A percentile compares a stretch with the other conserved stretches of the same genome.
These are phyloP conservation scores for Anhinga rufa DNA, from an alignment of 2,113 vertebrate species.

Conservation along the genomic window DNA sequence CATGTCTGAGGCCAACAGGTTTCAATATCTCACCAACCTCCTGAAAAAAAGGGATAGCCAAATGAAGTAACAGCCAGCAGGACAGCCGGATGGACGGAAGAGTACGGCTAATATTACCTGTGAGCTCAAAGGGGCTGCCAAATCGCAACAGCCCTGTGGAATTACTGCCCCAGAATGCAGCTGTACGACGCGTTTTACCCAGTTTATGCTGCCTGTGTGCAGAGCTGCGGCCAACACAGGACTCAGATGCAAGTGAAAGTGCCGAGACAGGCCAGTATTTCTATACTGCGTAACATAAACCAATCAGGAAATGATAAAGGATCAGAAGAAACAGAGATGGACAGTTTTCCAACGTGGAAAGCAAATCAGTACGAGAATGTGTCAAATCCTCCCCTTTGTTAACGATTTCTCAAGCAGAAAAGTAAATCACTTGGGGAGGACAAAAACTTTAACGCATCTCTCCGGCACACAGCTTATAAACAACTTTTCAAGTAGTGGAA, in stretches of 20 bases:
- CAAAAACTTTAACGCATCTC: too few relatives aligned
- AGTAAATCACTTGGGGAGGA: neutral
- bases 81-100: neutral
- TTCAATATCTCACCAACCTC: neutral
- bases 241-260: neutral
- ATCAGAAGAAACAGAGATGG: neutral
- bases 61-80: neutral
- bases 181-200: neutral
- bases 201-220: accelerated
- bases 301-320: neutral
- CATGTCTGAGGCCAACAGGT: neutral
- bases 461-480: neutral
- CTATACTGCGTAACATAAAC: accelerated
- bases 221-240: neutral
- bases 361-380: too few relatives aligned
- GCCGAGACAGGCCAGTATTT: neutral
- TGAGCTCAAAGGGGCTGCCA: neutral
- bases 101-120: neutral
- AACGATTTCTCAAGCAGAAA: neutral
- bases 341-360: neutral
- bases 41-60: neutral
- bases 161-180: neutral
- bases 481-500: neutral
- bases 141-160: neutral
- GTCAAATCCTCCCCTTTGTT: neutral